Base-by-base conservation (phyloP, 2,113 vertebrate species). In the Lasiurus cinereus region DNA sequence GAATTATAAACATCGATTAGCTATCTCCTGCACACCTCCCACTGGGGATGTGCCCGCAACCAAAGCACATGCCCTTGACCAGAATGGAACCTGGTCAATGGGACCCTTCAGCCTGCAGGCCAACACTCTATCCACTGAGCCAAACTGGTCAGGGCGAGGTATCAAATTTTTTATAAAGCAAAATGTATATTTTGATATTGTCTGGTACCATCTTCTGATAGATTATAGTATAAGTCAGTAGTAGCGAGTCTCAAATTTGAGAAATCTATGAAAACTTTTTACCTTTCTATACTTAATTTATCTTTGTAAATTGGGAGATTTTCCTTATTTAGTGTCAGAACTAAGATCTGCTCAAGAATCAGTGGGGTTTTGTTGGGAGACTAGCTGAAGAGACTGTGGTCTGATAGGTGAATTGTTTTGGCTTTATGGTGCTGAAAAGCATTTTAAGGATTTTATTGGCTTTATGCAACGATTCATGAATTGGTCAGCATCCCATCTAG, bases 211-310 rank as follows among this genome's bases (percentile, higher is more conserved):
- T 91, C 33, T 88, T 91, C 56, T 92, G 66, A 43, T 72, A 52
- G 36, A 90, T 82, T 90, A 59, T 73, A 78, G 59, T 54, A 18
- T 7, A 70, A 15, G 22, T 24, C 91, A 70, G 46, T 43, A 83
- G 31, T 66, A 82, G 19, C 24, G 62, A 15, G 3, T 80, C 92
- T 29, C 33, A 67, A 84, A 73, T 22, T 80, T 72, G 46, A 79
- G 85, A 77, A 90, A 70, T 66, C 48, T 69, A 73, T 27, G 19
- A 72, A 91, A 88, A n/a, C 4, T 39, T 89, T 86, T 67, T 46
- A 72, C 14, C 67, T 77, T 83, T 80, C 22, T 90, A 5, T 59
- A 64, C 15, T 46, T 96, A 70, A 8, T 46, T 62, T 59, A 59
- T 72, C 56, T 92, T 82, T 69, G 15, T 78, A 76, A 94, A 76